Evolutionary conservation across 2,113 vertebrate genomes (phyloP), one percentile per base, ranked within the genome.

Genomic region (Telmatochromis brichardi): DNA sequence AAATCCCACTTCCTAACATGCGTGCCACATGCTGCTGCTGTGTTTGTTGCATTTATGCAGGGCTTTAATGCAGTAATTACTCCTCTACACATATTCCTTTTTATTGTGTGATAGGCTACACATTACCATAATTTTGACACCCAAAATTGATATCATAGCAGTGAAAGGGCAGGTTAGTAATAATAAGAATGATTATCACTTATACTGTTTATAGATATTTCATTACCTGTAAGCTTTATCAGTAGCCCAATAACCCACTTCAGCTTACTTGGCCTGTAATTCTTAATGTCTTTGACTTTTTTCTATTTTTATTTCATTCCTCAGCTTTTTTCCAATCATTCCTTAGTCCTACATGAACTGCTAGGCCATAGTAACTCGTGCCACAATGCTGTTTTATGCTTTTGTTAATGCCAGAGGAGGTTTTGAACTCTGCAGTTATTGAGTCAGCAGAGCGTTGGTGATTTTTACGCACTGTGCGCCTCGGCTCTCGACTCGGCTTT

Each of bases 1-100:
- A 89, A 93, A 89, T 63, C 87, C 42, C 37, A 83, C 88, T 90
- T 88, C 21, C 80, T 86, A 53, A 45, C 83, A 60, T 26, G 26
- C 35, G 65, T 10, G 14, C 31, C 15, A 55, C 71, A 31, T 65
- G 19, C 76, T 63, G 31, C 71, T 51, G 63, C 82, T 87, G 79
- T 71, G 47, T 89, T 58, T 85, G 33, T 65, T 11, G 4, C 55
- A 84, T 80, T 90, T 65, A 57, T 84, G 86, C 3, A 2, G 53
- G 55, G 26, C 83, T 85, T 89, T 79, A 86, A 82, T 86, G 47
- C 76, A 57, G 50, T 82, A 58, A 88, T 85, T 87, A 68, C 6
- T 53, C 9, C 86, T 80, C 51, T 15, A 45, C 14, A 47, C 5
- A 15, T 53, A n/a, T n/a, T 10, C 26, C 21, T 35, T 82, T 51